Evolutionary conservation across 2,797 vertebrate genomes (phyloP).

Genomic region (Pterois miles): DNA sequence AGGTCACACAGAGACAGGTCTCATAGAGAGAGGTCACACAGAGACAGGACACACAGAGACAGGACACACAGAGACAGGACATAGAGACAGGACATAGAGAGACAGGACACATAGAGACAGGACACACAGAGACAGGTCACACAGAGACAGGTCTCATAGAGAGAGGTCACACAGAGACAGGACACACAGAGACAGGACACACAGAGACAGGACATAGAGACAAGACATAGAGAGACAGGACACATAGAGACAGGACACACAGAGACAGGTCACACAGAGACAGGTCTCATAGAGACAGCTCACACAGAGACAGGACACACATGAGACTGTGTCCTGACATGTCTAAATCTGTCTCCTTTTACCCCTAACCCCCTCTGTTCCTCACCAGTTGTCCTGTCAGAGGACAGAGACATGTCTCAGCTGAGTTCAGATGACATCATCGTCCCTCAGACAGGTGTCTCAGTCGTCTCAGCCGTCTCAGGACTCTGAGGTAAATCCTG

Average conservation of each 20-base stretch:
- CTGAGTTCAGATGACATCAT: slow-evolving; percentile 14
- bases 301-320: not conserved
- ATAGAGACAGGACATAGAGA: not conserved
- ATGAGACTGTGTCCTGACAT: not conserved
- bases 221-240: slow-evolving; percentile 18
- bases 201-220: slow-evolving; percentile 20
- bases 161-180: slow-evolving; percentile 33
- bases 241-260: not conserved
- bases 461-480: not conserved
- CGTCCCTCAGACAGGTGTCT: not conserved
- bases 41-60: slow-evolving; percentile 7
- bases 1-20: not conserved
- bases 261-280: too few relatives aligned
- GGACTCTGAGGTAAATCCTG: not conserved
- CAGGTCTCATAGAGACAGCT: too few relatives aligned
- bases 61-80: slow-evolving; percentile 17
- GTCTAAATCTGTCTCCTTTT: not conserved
- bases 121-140: slow-evolving; percentile 24
- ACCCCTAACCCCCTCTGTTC: not conserved
- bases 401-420: not conserved
- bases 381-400: not conserved
- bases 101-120: too few relatives aligned
- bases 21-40: too few relatives aligned
- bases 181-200: not conserved
- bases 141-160: not conserved